Conservation (phyloP, 2,888 invertebrate species). For the Clistopyga incitator region DNA sequence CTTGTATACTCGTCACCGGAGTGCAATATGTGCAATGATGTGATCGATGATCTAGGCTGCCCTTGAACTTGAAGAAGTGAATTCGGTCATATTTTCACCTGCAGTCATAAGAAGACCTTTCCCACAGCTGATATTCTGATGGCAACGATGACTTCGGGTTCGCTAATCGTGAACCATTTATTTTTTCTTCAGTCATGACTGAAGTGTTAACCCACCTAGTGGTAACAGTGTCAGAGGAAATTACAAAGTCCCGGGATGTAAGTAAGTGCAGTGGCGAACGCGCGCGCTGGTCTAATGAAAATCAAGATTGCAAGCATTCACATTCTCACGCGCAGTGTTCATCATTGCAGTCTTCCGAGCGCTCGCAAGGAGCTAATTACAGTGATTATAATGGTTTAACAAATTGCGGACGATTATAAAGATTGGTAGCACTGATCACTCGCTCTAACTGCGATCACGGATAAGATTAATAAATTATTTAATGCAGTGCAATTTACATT, state of each 20-base stretch:
- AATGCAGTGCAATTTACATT: conserved; percentile 26
- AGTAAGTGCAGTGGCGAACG: conserved; percentile 25
- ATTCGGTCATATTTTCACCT: background rate
- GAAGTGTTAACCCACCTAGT: conserved; percentile 6
- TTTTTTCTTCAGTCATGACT: conserved; percentile 16
- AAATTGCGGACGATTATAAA: conserved; percentile 69
- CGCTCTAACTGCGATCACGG: conserved; percentile 50
- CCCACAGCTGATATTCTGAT: background rate
- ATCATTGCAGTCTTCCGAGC: conserved; percentile 15
- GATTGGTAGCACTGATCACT: conserved; percentile 60
- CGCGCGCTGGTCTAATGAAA: conserved; percentile 67
- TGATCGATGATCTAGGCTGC: too few species aligned
- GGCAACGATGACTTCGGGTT: background rate
- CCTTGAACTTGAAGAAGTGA: too few species aligned
- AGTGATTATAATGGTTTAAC: conserved; percentile 65
- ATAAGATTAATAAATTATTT: conserved; percentile 56
- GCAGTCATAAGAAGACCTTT: background rate
- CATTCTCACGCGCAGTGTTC: conserved; percentile 54
- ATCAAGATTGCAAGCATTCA: conserved; percentile 71
- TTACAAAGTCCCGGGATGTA: conserved; percentile 59
- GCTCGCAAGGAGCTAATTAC: conserved; percentile 27
- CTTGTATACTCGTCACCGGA: too few species aligned
- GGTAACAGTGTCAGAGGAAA: conserved; percentile 46
- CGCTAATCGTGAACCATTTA: conserved; percentile 6
- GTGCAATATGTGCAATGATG: too few species aligned